Percentiles rank a stretch among this genome's conserved stretches.
Conservation (phyloP, 2,888 invertebrate species). For the Desoria tigrina region DNA sequence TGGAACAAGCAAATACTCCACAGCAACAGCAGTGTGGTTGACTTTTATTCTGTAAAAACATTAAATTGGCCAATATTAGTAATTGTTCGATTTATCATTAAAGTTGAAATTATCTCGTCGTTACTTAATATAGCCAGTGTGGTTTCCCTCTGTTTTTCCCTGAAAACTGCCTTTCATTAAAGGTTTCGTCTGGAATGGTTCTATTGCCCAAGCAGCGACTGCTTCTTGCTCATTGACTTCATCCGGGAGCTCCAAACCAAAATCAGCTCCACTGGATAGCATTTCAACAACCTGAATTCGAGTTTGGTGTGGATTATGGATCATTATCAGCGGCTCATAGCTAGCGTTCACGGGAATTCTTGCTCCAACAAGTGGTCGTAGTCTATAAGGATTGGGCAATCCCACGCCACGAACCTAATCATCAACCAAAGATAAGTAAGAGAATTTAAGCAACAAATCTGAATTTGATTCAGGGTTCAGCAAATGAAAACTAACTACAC, state of each 20-base stretch:
- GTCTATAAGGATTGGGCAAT: conserved; percentile 83
- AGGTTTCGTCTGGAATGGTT: conserved; percentile 82
- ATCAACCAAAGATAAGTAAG: conserved; percentile 5
- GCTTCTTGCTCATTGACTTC: conserved; percentile 64
- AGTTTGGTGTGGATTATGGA: conserved; percentile 91
- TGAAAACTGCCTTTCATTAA: conserved; percentile 83
- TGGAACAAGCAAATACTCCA: conserved; percentile 73
- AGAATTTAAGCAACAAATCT: neutral
- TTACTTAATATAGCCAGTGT: conserved; percentile 79
- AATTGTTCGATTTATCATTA: conserved; percentile 1
- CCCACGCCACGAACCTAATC: conserved; percentile 78
- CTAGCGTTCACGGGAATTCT: conserved; percentile 89
- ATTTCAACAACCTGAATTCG: conserved; percentile 75
- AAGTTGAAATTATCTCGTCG: too few relatives aligned
- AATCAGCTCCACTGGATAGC: conserved; percentile 77
- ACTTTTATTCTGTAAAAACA: conserved; percentile 66
- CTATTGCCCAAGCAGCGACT: conserved; percentile 86
- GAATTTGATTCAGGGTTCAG: too few relatives aligned
- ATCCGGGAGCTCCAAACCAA: conserved; percentile 67
- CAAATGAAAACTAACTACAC: conserved; percentile 28
- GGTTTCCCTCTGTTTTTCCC: conserved; percentile 74
- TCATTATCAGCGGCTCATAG: conserved; percentile 81
- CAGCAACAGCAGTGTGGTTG: conserved; percentile 61
- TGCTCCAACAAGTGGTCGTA: conserved; percentile 86
- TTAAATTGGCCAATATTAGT: neutral